Evolutionary conservation across 2,888 invertebrate species (phyloP).

Genomic region (Drepana falcataria): DNA sequence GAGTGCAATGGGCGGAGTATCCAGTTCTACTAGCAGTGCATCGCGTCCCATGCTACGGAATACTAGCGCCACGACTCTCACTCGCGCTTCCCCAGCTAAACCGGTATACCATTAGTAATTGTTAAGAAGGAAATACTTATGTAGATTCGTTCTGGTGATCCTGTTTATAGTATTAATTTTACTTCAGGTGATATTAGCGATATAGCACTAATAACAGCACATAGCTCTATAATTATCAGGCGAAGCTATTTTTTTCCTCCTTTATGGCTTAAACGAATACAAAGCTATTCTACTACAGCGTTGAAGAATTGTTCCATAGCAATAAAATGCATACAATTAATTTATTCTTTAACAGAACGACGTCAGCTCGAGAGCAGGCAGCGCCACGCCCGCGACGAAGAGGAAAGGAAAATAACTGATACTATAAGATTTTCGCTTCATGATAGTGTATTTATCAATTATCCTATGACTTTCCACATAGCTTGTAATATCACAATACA

Average conservation of each 20-base stretch:
- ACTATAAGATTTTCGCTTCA: conserved; percentile 57
- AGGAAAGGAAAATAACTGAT: conserved; percentile 76
- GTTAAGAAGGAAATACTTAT: too few relatives aligned
- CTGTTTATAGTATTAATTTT: too few relatives aligned
- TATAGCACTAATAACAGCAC: too few relatives aligned
- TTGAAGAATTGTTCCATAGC: too few relatives aligned
- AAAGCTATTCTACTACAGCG: too few relatives aligned
- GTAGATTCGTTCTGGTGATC: too few relatives aligned
- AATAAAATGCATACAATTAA: too few relatives aligned
- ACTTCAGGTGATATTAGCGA: too few relatives aligned
- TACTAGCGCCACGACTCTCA: conserved; percentile 77
- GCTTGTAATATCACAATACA: conserved; percentile 76
- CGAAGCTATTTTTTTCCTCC: too few relatives aligned
- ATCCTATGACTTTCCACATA: conserved; percentile 69
- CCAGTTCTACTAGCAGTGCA: conserved; percentile 27
- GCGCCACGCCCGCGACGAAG: conserved; percentile 68
- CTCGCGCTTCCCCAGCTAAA: conserved; percentile 44
- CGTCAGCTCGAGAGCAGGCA: conserved; percentile 52
- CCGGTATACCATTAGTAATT: conserved; percentile 32
- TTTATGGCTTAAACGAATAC: too few relatives aligned
- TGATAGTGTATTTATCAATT: conserved; percentile 68
- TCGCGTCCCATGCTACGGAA: conserved; percentile 73
- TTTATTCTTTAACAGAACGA: conserved; percentile 40
- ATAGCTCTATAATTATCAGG: too few relatives aligned
- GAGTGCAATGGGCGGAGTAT: conserved; percentile 42